phyloP scores from a whole-genome alignment of 2,797 vertebrate species.

The Schizopygopsis pylzovi region DNA sequence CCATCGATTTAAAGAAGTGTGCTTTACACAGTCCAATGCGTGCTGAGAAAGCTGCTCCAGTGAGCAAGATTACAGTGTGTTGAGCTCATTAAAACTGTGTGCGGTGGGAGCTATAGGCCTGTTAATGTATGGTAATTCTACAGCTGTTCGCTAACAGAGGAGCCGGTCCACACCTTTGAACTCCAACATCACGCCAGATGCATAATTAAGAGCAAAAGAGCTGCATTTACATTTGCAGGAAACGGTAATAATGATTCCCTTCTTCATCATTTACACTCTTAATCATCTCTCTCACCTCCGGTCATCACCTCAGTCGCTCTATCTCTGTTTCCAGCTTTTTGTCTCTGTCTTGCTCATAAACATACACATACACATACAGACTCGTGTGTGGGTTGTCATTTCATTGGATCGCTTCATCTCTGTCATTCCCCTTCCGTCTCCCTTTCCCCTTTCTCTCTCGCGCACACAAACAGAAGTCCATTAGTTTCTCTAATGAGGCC shows the following conservation, averaged over 20 bases:
- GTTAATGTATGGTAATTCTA: conserved; percentile 44
- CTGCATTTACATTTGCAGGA: conserved; percentile 32
- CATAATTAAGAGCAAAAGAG: conserved; percentile 48
- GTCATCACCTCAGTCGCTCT: conserved; percentile 25
- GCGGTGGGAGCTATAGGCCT: conserved; percentile 18
- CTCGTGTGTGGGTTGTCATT: conserved; percentile 28
- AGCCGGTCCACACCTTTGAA: conserved; percentile 32
- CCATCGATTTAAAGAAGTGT: neutral
- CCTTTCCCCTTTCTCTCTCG: neutral
- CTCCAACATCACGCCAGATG: conserved; percentile 28
- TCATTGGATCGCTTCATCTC: conserved; percentile 36
- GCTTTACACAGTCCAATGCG: neutral
- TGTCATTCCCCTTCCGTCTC: neutral
- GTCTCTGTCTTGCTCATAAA: conserved; percentile 1
- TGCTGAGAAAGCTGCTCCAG: neutral
- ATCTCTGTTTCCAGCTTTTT: conserved; percentile 6
- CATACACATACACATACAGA: conserved; percentile 5
- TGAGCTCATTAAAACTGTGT: conserved; percentile 40
- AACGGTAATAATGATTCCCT: conserved; percentile 46
- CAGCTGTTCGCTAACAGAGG: conserved; percentile 39
- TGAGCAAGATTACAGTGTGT: conserved; percentile 14
- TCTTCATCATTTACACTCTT: conserved; percentile 49
- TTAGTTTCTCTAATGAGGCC: conserved; percentile 52
- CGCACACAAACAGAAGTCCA: conserved; percentile 34
- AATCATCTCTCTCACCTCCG: conserved; percentile 49